Percentiles rank a stretch among this genome's conserved stretches.
Evolutionary conservation across 2,113 vertebrate species (phyloP).

Genomic region (Nannobrachium achirus): DNA sequence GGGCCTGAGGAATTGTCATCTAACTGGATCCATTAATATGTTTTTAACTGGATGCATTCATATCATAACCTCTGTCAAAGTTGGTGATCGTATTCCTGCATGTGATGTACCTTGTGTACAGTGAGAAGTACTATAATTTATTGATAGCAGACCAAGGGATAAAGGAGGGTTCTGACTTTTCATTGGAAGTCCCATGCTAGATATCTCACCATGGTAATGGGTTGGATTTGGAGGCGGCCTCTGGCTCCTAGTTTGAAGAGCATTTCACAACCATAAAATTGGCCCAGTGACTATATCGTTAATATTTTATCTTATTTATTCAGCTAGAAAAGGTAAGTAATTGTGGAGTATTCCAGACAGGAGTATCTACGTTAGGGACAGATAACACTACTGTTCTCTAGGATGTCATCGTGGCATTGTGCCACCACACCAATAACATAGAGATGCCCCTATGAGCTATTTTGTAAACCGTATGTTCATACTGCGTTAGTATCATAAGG

Average conservation of each 20-base stretch:
- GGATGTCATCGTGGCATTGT: neutral
- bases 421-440: conserved; percentile 15
- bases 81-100: conserved; percentile 11
- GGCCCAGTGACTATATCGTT: conserved; percentile 9
- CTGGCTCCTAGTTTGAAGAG: neutral
- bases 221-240: neutral
- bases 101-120: conserved; percentile 36
- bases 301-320: conserved; percentile 66
- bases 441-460: neutral
- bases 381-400: conserved; percentile 23
- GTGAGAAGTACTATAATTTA: conserved; percentile 1
- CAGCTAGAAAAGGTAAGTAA: neutral
- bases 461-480: conserved; percentile 38
- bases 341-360: neutral
- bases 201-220: neutral
- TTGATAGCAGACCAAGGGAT: conserved; percentile 4
- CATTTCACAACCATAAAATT: neutral
- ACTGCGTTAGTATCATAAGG: conserved; percentile 51
- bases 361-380: neutral
- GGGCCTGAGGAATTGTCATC: neutral
- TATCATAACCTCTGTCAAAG: neutral
- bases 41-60: neutral
- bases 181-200: neutral
- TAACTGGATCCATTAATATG: neutral
- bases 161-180: no score